These are phyloP conservation scores for Hycleus phaleratus DNA, from an alignment of 1,140 invertebrate species.

Conservation along the genomic window DNA sequence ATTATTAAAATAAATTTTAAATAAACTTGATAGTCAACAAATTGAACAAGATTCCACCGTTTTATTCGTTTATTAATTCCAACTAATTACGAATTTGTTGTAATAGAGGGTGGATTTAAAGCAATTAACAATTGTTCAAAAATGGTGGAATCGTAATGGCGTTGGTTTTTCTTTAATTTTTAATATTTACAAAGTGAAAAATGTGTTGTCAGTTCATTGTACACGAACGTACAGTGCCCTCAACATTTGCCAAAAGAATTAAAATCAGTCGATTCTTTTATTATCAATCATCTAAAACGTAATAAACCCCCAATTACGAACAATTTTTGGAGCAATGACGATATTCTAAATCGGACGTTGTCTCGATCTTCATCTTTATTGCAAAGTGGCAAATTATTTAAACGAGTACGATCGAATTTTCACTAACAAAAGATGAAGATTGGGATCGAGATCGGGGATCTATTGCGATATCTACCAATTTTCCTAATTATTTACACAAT, in stretches of 20 bases:
- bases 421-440: too few relatives aligned
- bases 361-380: too few relatives aligned
- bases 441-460: too few relatives aligned
- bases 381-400: too few relatives aligned
- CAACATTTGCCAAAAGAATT: not conserved
- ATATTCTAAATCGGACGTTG: too few relatives aligned
- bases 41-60: not conserved
- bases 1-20: too few relatives aligned
- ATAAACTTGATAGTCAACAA: not conserved
- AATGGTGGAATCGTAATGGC: slow-evolving; percentile 1
- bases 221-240: slow-evolving; percentile 25
- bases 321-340: too few relatives aligned
- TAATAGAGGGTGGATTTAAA: not conserved
- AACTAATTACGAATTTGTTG: not conserved
- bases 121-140: not conserved
- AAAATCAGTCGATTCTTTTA: not conserved
- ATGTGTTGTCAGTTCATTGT: slow-evolving; percentile 31
- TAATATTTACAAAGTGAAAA: slow-evolving; percentile 16
- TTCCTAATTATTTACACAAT: not conserved
- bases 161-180: not conserved
- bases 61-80: not conserved
- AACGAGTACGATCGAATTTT: too few relatives aligned
- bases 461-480: not conserved
- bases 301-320: not conserved
- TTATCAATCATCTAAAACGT: not conserved